Conservation (phyloP, 2,113 vertebrate genomes). For the Colaptes auratus region DNA sequence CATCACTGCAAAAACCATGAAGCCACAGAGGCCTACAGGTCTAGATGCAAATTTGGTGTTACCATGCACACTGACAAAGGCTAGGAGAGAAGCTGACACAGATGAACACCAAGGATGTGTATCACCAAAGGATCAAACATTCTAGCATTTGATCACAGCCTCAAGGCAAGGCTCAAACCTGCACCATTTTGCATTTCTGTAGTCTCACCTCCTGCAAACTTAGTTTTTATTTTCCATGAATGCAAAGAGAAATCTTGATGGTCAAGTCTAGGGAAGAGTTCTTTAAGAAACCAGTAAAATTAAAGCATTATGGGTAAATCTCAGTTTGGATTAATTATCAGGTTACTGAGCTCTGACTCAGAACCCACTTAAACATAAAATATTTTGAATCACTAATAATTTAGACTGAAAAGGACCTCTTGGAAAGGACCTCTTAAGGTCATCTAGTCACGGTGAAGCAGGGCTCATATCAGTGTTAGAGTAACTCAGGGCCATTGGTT, state of each 20-base stretch:
- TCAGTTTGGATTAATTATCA: not conserved
- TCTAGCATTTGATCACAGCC: not conserved
- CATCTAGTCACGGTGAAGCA: not conserved
- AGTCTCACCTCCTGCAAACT: not conserved
- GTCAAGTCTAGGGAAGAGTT: not conserved
- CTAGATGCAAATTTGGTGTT: not conserved
- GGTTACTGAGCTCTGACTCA: not conserved
- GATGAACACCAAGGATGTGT: rapidly evolving
- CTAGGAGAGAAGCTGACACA: not conserved
- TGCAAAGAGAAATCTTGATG: not conserved
- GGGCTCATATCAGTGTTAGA: not conserved
- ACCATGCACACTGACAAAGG: not conserved
- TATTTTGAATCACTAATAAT: not conserved
- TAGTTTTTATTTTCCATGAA: not conserved
- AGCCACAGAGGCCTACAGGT: not conserved
- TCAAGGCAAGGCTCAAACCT: not conserved
- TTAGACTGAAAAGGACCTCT: not conserved
- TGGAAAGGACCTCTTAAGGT: not conserved
- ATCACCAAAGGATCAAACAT: not conserved
- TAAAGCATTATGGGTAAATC: not conserved
- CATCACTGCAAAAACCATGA: not conserved
- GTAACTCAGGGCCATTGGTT: not conserved
- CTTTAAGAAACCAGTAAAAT: not conserved
- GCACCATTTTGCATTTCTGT: not conserved
- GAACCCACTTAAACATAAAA: not conserved